These are phyloP conservation scores for Sialis fuliginosa DNA, from an alignment of 2,888 invertebrate genomes.

Conservation along the genomic window DNA sequence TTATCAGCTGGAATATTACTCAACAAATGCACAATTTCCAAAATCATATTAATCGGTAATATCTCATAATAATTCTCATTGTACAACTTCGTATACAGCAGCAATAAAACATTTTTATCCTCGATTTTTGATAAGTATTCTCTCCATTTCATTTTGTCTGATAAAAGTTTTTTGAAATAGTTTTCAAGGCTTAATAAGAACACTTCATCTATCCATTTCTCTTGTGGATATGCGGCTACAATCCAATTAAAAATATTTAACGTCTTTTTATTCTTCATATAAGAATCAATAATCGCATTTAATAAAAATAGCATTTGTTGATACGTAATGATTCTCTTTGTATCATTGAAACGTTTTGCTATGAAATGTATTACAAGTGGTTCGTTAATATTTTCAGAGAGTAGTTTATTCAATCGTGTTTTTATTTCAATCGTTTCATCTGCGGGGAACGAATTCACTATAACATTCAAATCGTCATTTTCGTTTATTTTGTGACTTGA, in stretches of 20 bases:
- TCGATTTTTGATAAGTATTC: conserved; percentile 9
- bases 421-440: too few relatives aligned
- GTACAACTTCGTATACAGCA: conserved; percentile 9
- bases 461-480: too few relatives aligned
- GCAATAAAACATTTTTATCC: conserved; percentile 10
- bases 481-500: too few relatives aligned
- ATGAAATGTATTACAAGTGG: too few relatives aligned
- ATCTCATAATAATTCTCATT: background rate
- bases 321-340: conserved; percentile 6
- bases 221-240: conserved; percentile 10
- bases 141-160: conserved; percentile 10
- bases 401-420: too few relatives aligned
- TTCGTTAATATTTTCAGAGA: too few relatives aligned
- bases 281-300: conserved; percentile 7
- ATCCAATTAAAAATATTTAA: conserved; percentile 11
- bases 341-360: too few relatives aligned
- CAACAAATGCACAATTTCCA: conserved; percentile 9
- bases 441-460: too few relatives aligned
- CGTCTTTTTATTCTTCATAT: background rate
- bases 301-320: conserved; percentile 9
- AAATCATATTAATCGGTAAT: conserved; percentile 7
- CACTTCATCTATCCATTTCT: conserved; percentile 12
- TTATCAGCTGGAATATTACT: conserved; percentile 9
- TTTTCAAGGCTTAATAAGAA: conserved; percentile 12
- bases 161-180: conserved; percentile 8